These are phyloP conservation scores for Ophraella communa DNA, from an alignment of 2,888 invertebrate genomes.

Conservation along the genomic window DNA sequence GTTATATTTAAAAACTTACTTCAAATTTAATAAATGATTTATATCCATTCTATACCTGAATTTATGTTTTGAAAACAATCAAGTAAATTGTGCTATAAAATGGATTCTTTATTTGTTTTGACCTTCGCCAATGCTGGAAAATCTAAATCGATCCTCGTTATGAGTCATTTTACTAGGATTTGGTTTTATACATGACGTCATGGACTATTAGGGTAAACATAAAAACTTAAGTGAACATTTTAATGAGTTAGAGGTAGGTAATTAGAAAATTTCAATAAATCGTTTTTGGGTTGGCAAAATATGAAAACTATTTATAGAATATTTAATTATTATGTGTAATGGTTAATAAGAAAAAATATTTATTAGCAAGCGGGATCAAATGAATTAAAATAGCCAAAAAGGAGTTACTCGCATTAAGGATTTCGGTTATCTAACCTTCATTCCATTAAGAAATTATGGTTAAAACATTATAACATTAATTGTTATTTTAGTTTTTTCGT, in stretches of 20 bases:
- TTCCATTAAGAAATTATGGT: not conserved
- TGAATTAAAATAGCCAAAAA: not conserved
- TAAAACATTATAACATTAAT: too few species aligned
- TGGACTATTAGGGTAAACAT: slow-evolving; percentile 13
- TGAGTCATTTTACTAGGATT: slow-evolving; percentile 23
- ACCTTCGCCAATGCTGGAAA: slow-evolving; percentile 18
- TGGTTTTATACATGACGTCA: slow-evolving; percentile 19
- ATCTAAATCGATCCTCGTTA: slow-evolving; percentile 19
- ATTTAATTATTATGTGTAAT: too few species aligned
- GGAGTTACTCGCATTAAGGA: not conserved
- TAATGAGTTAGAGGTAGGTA: not conserved
- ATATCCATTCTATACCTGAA: not conserved
- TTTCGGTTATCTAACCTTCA: not conserved
- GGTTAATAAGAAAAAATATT: not conserved
- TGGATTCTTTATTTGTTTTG: slow-evolving; percentile 15
- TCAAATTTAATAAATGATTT: too few species aligned
- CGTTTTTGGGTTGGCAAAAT: too few species aligned
- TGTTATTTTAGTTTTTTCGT: too few species aligned
- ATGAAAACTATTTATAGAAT: too few species aligned
- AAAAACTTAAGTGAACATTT: not conserved
- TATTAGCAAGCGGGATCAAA: not conserved
- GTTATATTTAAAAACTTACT: too few species aligned
- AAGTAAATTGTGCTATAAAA: slow-evolving; percentile 4
- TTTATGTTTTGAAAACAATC: not conserved
- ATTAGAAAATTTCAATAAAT: too few species aligned